Evolutionary conservation across 2,797 vertebrate species (phyloP).

Genomic region (Catamblyrhynchus diadema): DNA sequence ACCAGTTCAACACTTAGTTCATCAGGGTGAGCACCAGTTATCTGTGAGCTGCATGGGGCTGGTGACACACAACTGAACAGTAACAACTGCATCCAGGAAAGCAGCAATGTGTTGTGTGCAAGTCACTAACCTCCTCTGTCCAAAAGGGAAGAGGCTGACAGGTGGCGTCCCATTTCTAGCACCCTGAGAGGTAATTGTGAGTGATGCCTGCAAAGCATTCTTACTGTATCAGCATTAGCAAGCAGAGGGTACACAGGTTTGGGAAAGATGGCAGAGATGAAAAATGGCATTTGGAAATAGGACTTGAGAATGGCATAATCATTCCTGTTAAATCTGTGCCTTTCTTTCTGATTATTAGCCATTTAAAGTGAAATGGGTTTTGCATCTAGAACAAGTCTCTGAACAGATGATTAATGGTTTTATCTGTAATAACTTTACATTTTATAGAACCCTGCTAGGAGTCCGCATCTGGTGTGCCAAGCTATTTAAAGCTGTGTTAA

Average conservation of each 20-base stretch:
- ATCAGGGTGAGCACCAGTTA: background rate
- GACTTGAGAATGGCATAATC: constrained; percentile 28
- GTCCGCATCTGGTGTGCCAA: constrained; percentile 77
- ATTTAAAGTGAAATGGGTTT: constrained; percentile 73
- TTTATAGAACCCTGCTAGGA: constrained; percentile 78
- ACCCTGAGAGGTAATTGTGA: background rate
- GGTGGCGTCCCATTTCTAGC: background rate
- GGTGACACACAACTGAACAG: background rate
- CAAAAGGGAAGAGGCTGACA: background rate
- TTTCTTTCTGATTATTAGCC: constrained; percentile 74
- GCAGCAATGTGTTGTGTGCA: rapidly evolving
- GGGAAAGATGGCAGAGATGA: background rate
- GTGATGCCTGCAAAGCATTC: background rate
- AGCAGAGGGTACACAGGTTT: background rate
- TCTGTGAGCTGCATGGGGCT: background rate
- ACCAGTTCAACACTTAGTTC: background rate
- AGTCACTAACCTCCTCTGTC: background rate
- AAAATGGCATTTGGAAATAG: constrained; percentile 58
- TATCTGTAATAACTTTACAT: constrained; percentile 80
- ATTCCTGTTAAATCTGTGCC: constrained; percentile 49
- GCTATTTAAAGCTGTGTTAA: constrained; percentile 83
- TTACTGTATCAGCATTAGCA: background rate
- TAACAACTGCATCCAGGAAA: background rate
- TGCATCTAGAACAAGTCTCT: constrained; percentile 73
- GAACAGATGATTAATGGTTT: constrained; percentile 83